A percentile compares a stretch with the other conserved stretches of the same genome.
phyloP scores from a whole-genome alignment of 2,113 vertebrate genomes.

The Notarius quadriscutis region DNA sequence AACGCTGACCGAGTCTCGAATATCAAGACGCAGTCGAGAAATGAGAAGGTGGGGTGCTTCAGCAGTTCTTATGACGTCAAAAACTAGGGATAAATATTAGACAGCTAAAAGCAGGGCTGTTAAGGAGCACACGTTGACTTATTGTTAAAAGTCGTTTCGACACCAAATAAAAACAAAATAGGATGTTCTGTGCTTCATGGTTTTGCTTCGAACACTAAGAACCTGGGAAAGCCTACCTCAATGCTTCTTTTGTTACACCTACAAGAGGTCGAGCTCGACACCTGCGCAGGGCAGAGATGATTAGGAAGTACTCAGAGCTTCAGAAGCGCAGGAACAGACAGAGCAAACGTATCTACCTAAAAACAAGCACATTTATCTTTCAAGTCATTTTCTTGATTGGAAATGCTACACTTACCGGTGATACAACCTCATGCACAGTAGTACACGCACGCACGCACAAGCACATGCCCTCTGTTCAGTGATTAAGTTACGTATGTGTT shows the following conservation, averaged over 20 bases:
- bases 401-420: slow-evolving; percentile 44
- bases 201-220: not conserved
- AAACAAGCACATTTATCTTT: slow-evolving; percentile 33
- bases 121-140: slow-evolving; percentile 29
- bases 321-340: not conserved
- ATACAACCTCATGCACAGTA: slow-evolving; percentile 48
- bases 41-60: slow-evolving; percentile 14
- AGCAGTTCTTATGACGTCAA: not conserved
- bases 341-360: slow-evolving; percentile 9
- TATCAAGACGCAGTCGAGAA: slow-evolving; percentile 23
- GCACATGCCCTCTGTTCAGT: slow-evolving; percentile 42
- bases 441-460: slow-evolving; percentile 34
- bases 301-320: not conserved
- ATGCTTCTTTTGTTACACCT: not conserved
- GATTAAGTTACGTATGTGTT: slow-evolving; percentile 24
- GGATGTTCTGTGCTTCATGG: not conserved
- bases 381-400: slow-evolving; percentile 42
- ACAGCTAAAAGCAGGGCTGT: slow-evolving; percentile 16
- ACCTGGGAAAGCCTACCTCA: not conserved
- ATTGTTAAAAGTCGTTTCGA: slow-evolving; percentile 35
- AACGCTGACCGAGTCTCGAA: slow-evolving; percentile 3
- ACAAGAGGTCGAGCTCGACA: not conserved
- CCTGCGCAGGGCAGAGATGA: slow-evolving; percentile 6
- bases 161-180: slow-evolving; percentile 38
- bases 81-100: slow-evolving; percentile 29